Evolutionary conservation across 1,140 invertebrate species (phyloP), one percentile per base, ranked within the genome.

Genomic region (Diorhabda elongata): DNA sequence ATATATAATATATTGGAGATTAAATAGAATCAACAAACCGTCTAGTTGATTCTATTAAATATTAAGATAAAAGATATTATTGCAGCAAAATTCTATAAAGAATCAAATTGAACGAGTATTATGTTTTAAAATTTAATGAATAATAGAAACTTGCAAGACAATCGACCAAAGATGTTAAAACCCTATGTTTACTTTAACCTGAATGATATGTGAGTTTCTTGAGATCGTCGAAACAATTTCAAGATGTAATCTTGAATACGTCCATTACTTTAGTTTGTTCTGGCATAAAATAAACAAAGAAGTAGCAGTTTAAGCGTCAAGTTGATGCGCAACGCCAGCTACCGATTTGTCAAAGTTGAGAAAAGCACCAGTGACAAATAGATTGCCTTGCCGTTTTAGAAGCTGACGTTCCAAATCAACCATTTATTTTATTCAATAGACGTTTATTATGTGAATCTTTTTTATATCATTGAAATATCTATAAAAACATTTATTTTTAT

Each of bases 311-410:
- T 52, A 52, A 6, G 47, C 47, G 47, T 52, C 47, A 52, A 52
- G 47, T n/a, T 52, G 47, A 52, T 52, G 47, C n/a, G 47, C 47
- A 52, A 52, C n/a, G 47, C n/a, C 47, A 52, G 47, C 47, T 52
- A 52, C 47, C 47, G 47, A 52, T 52, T 52, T 52, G 47, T 52
- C 47, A 52, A 52, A 52, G 47, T 52, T 52, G 47, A 52, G 47
- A 52, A 52, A 52, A 52, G 2, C n/a, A 52, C 47, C 47, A n/a
- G 47, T 52, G 47, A 52, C 47, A 52, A 52, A 52, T 52, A 52
- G 47, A 52, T n/a, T 52, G 47, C 47, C 47, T 8, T 6, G n/a
- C 47, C 47, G 47, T 52, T 52, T 52, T 52, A 6, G n/a, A 52
- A 52, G 47, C 47, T 52, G 47, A 8, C n/a, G n/a, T n/a, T 52